Conservation (phyloP, 2,888 invertebrate genomes). For the Hyles lineata region DNA sequence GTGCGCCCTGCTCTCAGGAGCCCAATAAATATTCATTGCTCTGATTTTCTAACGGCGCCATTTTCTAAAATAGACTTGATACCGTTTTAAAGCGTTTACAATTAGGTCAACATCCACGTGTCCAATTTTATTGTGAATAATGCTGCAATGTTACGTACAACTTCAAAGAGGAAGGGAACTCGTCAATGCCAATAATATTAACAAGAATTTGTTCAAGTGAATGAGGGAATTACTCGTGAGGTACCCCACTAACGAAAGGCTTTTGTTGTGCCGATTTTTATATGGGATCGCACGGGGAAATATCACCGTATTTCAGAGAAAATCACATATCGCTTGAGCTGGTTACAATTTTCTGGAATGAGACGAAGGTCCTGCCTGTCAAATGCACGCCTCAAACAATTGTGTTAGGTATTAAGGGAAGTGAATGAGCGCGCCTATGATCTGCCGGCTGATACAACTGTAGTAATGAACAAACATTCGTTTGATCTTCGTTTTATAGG, state of each 20-base stretch:
- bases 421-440: neutral
- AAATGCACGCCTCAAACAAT: slow-evolving; percentile 25
- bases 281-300: slow-evolving; percentile 27
- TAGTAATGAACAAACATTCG: neutral
- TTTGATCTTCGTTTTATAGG: neutral
- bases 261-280: slow-evolving; percentile 32
- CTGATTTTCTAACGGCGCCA: slow-evolving; percentile 54
- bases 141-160: neutral
- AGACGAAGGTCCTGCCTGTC: slow-evolving; percentile 30
- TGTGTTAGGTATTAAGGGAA: slow-evolving; percentile 25
- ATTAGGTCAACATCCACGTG: neutral
- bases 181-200: slow-evolving; percentile 38
- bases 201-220: slow-evolving; percentile 34
- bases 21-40: slow-evolving; percentile 69
- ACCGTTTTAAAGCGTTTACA: neutral
- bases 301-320: slow-evolving; percentile 29
- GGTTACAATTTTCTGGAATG: slow-evolving; percentile 28
- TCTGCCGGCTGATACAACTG: neutral
- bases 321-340: slow-evolving; percentile 33
- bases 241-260: slow-evolving; percentile 32
- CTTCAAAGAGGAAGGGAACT: neutral
- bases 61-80: slow-evolving; percentile 51
- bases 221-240: slow-evolving; percentile 30
- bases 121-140: neutral
- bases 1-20: slow-evolving; percentile 46